Percentiles rank a stretch among this genome's conserved stretches.
Evolutionary conservation across 2,797 vertebrate species (phyloP).

Genomic region (Epinephelus malabaricus): DNA sequence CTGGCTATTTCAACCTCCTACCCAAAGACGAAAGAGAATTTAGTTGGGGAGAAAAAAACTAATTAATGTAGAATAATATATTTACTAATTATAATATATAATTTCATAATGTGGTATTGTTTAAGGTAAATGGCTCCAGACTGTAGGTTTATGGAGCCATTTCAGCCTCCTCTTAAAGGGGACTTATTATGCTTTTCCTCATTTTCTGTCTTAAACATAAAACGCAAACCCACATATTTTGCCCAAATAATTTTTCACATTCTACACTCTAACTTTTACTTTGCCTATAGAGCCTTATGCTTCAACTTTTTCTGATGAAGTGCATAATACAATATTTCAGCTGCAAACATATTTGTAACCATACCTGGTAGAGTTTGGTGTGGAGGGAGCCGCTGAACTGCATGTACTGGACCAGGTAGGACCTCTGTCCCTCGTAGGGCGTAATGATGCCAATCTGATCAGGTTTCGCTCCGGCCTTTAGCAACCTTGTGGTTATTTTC

Average conservation of each 20-base stretch:
- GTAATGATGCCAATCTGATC: slow-evolving; percentile 98
- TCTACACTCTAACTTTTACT: too few relatives aligned
- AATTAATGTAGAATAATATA: neutral
- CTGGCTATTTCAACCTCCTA: slow-evolving; percentile 98
- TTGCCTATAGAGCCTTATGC: neutral
- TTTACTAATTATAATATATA: neutral
- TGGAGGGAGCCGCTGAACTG: slow-evolving; percentile 97
- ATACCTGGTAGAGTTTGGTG: slow-evolving; percentile 98
- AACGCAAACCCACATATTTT: too few relatives aligned
- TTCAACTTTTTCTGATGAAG: neutral
- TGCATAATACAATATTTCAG: neutral
- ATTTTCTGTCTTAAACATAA: too few relatives aligned
- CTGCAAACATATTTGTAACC: neutral
- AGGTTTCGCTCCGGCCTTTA: slow-evolving; percentile 95
- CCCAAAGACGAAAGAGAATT: slow-evolving; percentile 9
- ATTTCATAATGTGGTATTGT: neutral
- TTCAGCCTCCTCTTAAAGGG: neutral
- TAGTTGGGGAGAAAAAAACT: neutral
- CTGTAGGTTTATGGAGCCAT: neutral
- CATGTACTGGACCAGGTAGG: slow-evolving; percentile 98
- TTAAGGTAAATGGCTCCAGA: neutral
- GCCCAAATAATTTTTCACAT: too few relatives aligned
- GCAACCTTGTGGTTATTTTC: slow-evolving; percentile 94
- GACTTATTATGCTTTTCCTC: too few relatives aligned
- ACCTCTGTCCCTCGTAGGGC: slow-evolving; percentile 94